Base-by-base conservation (phyloP, 2,888 invertebrate species). In the Pachycephus smyrnensis region DNA sequence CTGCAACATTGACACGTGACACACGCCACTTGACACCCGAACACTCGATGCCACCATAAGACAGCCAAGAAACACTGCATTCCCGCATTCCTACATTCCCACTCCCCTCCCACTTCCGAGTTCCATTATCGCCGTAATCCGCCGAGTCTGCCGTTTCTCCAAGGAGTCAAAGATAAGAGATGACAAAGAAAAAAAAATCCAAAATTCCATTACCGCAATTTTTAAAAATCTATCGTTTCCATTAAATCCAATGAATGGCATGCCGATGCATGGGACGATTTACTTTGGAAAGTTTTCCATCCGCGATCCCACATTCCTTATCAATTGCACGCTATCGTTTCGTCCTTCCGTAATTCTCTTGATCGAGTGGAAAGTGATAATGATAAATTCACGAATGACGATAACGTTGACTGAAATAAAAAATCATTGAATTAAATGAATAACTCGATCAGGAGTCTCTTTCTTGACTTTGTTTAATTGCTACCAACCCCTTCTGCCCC, bases 261-360 rank as follows among this genome's bases (percentile, higher is more conserved):
- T 89, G 90, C 86, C 86, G 90, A 90, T 90, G 90, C 90, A 90
- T 82, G 90, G 86, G 86, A 85, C 82, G 83, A 79, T 86, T 87
- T 87, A 77, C 79, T 84, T 80, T 73, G 73, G 68, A 35, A 81
- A 40, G 75, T 69, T 55, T 55, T 23, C 55, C 23, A 2, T 55
- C 55, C 55, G 9, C 23, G 9, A 23, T 55, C 15, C 71, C 32
- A 68, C 75, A 76, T 37, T 73, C 73, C 36, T 73, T 11, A 15
- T 6, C 23, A 35, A 35, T n/a, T 55, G 23, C 40, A 37, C 30
- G 69, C 73, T 73, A 30, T 15, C 37, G 30, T 32, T 75, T 75
- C 23, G 73, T 78, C 37, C 76, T 32, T 40, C 68, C 68, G n/a
- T 73, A 71, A 71, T 75, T 73, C 75, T 73, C 68, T 74, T 36